Percentiles rank a stretch among this genome's conserved stretches.
Conservation (phyloP, 2,888 invertebrate species). For the Entomobrya multifasciata region DNA sequence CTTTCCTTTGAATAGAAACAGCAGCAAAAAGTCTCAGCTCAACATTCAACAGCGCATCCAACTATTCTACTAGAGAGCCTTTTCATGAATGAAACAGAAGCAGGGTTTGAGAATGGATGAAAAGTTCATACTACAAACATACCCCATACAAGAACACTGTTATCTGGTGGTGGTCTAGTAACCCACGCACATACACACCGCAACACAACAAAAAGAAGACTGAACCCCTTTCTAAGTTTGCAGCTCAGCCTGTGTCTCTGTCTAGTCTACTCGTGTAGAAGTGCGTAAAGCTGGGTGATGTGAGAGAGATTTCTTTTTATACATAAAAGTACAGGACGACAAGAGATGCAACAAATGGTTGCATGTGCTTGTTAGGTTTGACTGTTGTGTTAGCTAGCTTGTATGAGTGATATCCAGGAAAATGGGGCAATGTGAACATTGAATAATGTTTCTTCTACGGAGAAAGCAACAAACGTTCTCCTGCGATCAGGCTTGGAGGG, state of each 20-base stretch:
- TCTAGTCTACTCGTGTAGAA: too few relatives aligned
- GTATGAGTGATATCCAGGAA: background rate
- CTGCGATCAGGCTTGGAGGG: background rate
- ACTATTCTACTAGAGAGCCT: too few relatives aligned
- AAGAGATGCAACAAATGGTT: slow-evolving; percentile 72
- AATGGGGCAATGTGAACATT: slow-evolving; percentile 36
- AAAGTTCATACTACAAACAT: too few relatives aligned
- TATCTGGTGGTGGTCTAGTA: background rate
- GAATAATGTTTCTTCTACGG: background rate
- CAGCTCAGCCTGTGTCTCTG: too few relatives aligned
- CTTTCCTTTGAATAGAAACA: background rate
- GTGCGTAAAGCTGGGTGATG: too few relatives aligned
- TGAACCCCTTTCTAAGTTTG: background rate
- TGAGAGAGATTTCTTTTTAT: too few relatives aligned
- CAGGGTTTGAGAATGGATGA: too few relatives aligned
- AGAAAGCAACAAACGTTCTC: slow-evolving; percentile 10
- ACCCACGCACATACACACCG: background rate
- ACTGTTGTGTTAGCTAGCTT: background rate
- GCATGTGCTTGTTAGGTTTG: slow-evolving; percentile 53
- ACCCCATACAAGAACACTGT: too few relatives aligned
- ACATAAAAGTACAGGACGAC: background rate
- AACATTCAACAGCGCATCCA: background rate
- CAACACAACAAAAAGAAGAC: slow-evolving; percentile 13
- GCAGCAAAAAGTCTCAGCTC: background rate
- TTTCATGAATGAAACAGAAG: too few relatives aligned